Conservation (phyloP, 2,888 invertebrate genomes). For the Leptogaster cylindrica region DNA sequence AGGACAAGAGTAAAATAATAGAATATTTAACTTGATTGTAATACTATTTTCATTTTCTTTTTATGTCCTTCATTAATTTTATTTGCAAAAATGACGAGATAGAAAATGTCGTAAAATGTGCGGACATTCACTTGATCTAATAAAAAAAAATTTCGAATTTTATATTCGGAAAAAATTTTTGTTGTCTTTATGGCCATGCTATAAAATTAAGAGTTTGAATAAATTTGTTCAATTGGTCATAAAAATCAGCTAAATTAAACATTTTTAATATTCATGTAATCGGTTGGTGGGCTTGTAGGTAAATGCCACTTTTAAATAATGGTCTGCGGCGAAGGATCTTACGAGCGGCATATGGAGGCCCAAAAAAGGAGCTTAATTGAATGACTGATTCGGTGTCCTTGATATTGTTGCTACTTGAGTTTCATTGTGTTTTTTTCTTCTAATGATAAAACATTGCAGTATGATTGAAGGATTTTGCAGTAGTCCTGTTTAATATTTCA, state of each 20-base stretch:
- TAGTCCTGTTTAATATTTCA: too few relatives aligned
- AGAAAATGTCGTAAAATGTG: neutral
- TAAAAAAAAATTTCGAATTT: neutral
- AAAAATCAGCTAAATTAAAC: neutral
- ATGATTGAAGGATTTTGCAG: too few relatives aligned
- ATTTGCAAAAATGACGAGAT: constrained; percentile 3
- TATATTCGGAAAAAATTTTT: neutral
- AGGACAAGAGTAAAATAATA: neutral
- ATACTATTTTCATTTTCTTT: neutral
- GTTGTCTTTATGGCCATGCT: neutral
- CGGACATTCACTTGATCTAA: neutral
- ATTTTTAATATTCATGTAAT: constrained; percentile 1
- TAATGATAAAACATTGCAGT: too few relatives aligned
- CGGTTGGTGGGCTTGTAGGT: too few relatives aligned
- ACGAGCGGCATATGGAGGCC: too few relatives aligned
- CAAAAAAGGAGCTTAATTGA: too few relatives aligned
- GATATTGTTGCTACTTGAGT: too few relatives aligned
- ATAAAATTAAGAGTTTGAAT: constrained; percentile 6
- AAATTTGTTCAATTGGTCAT: neutral
- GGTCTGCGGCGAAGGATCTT: too few relatives aligned
- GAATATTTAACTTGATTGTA: neutral
- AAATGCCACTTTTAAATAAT: too few relatives aligned
- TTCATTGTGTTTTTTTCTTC: too few relatives aligned
- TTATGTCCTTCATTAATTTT: constrained; percentile 10
- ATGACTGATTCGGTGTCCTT: too few relatives aligned